Base-by-base conservation (phyloP, 2,888 invertebrate species). In the Calameuta pallipes region DNA sequence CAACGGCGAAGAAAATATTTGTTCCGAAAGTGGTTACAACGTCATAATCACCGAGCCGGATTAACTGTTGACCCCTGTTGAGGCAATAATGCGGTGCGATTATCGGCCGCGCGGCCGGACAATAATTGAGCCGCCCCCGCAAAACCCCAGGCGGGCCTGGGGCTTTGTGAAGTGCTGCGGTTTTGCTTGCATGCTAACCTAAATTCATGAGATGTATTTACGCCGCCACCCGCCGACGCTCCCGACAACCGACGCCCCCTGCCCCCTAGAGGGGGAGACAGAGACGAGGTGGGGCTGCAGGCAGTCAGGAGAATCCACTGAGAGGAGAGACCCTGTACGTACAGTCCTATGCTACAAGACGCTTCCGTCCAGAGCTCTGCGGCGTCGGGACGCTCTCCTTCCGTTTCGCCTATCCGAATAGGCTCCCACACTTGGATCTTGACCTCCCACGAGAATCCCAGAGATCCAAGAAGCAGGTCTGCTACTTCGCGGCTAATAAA, bases 151-250 rank as follows among this genome's bases (percentile, higher is more conserved):
- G 23, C 37, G 1, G 41, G 36, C 30, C 76, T 13, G 23, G 80
- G 75, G 84, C 82, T 83, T 83, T 81, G 84, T 83, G 83, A 87
- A 88, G 87, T 84, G 84, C 78, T 85, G 88, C 85, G 89, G 88
- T 87, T 87, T 88, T 83, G 84, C 85, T 87, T 82, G 86, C 88
- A 87, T 87, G 88, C 85, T 87, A 87, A 87, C 87, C 87, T 85
- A 86, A 88, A 88, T 89, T 88, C 88, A 86, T 85, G 87, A 83
- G 84, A 87, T 87, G 86, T 86, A 88, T 88, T 88, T 87, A 87
- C 86, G 84, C 83, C 83, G 84, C 83, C 83, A 79, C 78, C 79
- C 80, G 37, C 76, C 79, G 79, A 79, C 73, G 73, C 37, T 35
- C 77, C 73, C 70, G 34, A 81, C 74, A 76, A 35, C 13, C 34